Conservation (phyloP, 2,888 invertebrate species). For the Athripsodes cinereus region DNA sequence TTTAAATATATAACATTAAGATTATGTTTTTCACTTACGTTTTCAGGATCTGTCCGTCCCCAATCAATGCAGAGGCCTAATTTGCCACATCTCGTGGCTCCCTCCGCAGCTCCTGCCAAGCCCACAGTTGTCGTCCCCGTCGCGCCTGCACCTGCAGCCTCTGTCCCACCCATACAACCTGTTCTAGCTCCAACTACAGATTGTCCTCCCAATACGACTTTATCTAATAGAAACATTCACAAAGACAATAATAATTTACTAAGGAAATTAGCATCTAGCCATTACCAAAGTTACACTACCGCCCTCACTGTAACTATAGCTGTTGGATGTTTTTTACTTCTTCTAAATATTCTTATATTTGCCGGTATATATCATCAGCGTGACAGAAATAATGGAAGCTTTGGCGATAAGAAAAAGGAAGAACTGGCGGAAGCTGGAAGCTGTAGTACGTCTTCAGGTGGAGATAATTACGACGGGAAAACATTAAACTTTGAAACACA, state of each 20-base stretch:
- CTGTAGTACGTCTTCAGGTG: conserved; percentile 54
- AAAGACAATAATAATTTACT: conserved; percentile 64
- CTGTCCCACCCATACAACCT: conserved; percentile 36
- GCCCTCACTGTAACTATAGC: conserved; percentile 84
- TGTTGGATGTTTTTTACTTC: conserved; percentile 74
- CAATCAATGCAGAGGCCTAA: conserved; percentile 65
- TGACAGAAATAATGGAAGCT: conserved; percentile 50
- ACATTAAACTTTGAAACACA: conserved; percentile 46
- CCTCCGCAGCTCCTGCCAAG: conserved; percentile 39
- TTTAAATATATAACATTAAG: background rate
- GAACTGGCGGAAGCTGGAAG: conserved; percentile 68
- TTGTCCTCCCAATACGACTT: conserved; percentile 62
- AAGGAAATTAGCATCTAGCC: conserved; percentile 71
- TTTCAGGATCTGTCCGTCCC: conserved; percentile 66
- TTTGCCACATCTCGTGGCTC: conserved; percentile 48
- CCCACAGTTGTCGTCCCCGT: conserved; percentile 45
- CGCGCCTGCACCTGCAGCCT: conserved; percentile 36
- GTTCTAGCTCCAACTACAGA: conserved; percentile 56
- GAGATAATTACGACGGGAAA: conserved; percentile 55
- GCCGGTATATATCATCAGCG: conserved; percentile 85
- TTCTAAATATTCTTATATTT: conserved; percentile 79
- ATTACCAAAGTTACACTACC: conserved; percentile 84
- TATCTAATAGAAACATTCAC: conserved; percentile 40
- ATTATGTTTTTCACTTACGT: conserved; percentile 16
- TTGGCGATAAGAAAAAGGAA: conserved; percentile 68